phyloP scores from a whole-genome alignment of 2,113 vertebrate genomes.

The Micronycteris hirsuta region DNA sequence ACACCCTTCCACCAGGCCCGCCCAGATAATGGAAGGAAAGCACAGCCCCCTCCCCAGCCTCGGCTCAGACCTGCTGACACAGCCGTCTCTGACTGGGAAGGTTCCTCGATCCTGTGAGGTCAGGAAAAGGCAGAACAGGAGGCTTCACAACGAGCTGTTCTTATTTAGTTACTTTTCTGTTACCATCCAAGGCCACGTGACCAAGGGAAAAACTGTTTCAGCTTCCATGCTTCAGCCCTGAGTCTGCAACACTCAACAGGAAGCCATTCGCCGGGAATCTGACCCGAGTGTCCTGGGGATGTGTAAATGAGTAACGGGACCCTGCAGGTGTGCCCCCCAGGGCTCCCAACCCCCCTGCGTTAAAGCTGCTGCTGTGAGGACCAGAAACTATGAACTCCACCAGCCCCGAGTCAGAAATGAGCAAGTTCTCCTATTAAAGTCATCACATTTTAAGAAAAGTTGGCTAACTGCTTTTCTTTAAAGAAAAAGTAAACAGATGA shows the following conservation, averaged over 20 bases:
- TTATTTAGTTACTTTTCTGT: slow-evolving; percentile 43
- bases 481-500: not conserved
- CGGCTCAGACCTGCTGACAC: not conserved
- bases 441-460: not conserved
- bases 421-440: too few relatives aligned
- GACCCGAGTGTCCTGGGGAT: slow-evolving; percentile 41
- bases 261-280: slow-evolving; percentile 36
- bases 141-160: not conserved
- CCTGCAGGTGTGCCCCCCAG: not conserved
- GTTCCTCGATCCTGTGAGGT: not conserved
- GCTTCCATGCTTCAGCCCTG: slow-evolving; percentile 58
- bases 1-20: not conserved
- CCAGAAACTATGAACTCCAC: not conserved
- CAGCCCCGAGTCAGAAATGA: not conserved
- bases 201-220: slow-evolving; percentile 44
- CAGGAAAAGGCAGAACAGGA: not conserved
- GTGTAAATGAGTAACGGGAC: not conserved
- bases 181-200: slow-evolving; percentile 18
- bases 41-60: rapidly evolving
- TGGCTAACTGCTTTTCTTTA: slow-evolving; percentile 3
- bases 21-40: not conserved
- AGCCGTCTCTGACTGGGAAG: not conserved
- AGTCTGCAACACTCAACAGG: slow-evolving; percentile 56
- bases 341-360: too few relatives aligned
- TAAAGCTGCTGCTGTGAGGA: not conserved